A percentile compares a stretch with the other conserved stretches of the same genome.
Conservation (phyloP, 2,888 invertebrate genomes). For the Stenoptilia bipunctidactyla region DNA sequence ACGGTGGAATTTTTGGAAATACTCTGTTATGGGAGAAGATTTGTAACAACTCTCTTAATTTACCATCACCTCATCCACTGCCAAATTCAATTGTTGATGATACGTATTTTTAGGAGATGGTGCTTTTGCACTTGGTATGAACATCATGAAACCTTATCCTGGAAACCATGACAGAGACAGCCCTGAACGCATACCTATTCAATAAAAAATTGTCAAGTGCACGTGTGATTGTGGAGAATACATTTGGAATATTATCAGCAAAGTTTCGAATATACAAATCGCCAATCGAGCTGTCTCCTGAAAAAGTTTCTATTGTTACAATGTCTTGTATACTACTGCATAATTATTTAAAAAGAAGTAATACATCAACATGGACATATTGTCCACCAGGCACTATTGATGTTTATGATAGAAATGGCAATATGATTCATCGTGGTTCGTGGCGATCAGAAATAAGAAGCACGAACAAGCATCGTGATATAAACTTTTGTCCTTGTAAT, state of each 20-base stretch:
- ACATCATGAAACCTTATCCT: conserved; percentile 19
- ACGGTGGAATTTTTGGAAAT: conserved; percentile 10
- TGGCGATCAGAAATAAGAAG: too few relatives aligned
- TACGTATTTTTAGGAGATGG: conserved; percentile 13
- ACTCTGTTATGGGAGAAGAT: conserved; percentile 11
- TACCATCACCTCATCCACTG: conserved; percentile 16
- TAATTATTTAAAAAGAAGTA: conserved; percentile 13
- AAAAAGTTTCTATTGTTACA: conserved; percentile 11
- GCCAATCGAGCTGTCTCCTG: conserved; percentile 9
- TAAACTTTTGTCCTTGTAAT: too few relatives aligned
- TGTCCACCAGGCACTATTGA: too few relatives aligned
- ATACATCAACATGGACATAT: neutral
- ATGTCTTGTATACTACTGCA: conserved; percentile 13
- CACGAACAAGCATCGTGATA: too few relatives aligned
- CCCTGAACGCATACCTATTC: conserved; percentile 13
- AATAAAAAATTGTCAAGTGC: conserved; percentile 11
- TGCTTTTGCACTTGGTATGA: conserved; percentile 15
- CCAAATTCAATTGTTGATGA: conserved; percentile 13
- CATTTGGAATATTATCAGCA: conserved; percentile 9
- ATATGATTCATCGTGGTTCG: too few relatives aligned
- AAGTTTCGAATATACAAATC: conserved; percentile 11
- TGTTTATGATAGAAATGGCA: too few relatives aligned
- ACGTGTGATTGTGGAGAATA: conserved; percentile 13
- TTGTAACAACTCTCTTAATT: conserved; percentile 14
- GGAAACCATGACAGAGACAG: conserved; percentile 14